Evolutionary conservation across 2,888 invertebrate species (phyloP).

Genomic region (Galerucella nymphaeae): DNA sequence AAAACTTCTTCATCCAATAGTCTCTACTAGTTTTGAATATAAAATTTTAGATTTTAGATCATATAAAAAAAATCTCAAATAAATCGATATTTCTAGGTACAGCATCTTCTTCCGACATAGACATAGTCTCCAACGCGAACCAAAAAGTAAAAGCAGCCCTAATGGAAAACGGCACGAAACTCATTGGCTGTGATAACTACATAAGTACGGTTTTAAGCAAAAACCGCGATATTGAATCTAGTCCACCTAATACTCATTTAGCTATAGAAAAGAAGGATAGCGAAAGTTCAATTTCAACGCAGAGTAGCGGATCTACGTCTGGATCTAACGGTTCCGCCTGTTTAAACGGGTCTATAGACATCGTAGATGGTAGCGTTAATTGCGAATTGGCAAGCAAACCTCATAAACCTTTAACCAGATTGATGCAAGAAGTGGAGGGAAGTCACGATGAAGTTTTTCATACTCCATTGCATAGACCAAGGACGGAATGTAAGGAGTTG

Average conservation of each 20-base stretch:
- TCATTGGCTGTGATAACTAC: conserved; percentile 80
- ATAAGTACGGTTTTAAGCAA: conserved; percentile 74
- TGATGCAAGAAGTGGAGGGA: conserved; percentile 47
- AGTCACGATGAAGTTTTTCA: conserved; percentile 41
- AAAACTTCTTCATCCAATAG: too few relatives aligned
- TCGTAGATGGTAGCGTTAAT: conserved; percentile 46
- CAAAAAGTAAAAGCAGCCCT: conserved; percentile 65
- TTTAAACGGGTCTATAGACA: conserved; percentile 45
- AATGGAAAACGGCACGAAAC: conserved; percentile 68
- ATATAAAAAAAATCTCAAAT: not conserved
- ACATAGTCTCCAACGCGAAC: conserved; percentile 48
- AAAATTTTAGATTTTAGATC: too few relatives aligned
- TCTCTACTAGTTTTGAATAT: too few relatives aligned
- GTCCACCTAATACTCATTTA: conserved; percentile 57
- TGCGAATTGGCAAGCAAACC: conserved; percentile 65
- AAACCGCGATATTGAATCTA: conserved; percentile 56
- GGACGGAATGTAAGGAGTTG: conserved; percentile 51
- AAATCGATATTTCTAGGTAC: conserved; percentile 33
- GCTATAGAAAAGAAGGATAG: conserved; percentile 60
- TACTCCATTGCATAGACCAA: conserved; percentile 51
- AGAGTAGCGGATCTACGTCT: conserved; percentile 53
- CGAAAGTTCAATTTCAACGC: conserved; percentile 60
- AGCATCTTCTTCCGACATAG: conserved; percentile 49
- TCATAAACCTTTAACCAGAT: conserved; percentile 77
- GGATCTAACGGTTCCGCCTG: conserved; percentile 43